Evolutionary conservation across 37 sponge, comb jelly and placozoan genomes (phyloP).

Genomic region (Hexactinellida sp.): DNA sequence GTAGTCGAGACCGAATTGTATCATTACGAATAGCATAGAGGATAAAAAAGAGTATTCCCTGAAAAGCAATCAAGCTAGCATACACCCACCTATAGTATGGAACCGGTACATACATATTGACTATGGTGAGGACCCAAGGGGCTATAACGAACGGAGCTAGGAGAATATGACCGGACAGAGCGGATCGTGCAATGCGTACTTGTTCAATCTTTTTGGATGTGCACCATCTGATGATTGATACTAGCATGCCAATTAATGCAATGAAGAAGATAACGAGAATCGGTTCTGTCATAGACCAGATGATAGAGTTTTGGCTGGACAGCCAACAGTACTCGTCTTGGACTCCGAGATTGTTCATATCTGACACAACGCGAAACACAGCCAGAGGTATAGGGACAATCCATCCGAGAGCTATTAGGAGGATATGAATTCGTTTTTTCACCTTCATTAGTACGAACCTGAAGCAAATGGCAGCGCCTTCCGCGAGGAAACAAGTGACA

Average conservation of each 20-base stretch:
- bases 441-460: not conserved
- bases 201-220: not conserved
- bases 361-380: not conserved
- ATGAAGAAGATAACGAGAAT: slow-evolving; percentile 2
- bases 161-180: not conserved
- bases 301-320: not conserved
- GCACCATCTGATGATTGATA: not conserved
- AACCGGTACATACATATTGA: not conserved
- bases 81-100: slow-evolving; percentile 9
- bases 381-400: slow-evolving; percentile 3
- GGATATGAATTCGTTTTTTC: not conserved
- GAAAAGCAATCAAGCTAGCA: not conserved
- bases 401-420: not conserved
- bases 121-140: not conserved
- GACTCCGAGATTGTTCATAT: not conserved
- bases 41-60: not conserved
- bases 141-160: slow-evolving; percentile 1
- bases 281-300: slow-evolving; percentile 4
- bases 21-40: not conserved
- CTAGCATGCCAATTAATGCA: not conserved
- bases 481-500: not conserved
- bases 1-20: not conserved
- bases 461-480: slow-evolving; percentile 1
- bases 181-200: not conserved
- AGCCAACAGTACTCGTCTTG: not conserved